Conservation (phyloP, 2,797 vertebrate genomes). For the Adrianichthys oophorus region DNA sequence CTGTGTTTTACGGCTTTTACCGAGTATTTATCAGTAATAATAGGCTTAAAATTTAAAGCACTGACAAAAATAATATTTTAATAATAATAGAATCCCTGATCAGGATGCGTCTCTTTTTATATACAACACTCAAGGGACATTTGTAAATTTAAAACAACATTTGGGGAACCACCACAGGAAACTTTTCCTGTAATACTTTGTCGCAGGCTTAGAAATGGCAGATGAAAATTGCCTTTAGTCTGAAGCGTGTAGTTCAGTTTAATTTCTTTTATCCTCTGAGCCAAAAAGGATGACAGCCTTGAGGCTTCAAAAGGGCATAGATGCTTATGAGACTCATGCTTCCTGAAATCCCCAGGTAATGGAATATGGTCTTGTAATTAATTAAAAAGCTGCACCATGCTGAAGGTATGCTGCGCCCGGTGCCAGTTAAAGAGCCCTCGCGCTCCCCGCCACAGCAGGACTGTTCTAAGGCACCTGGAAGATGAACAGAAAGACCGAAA, state of each 20-base stretch:
- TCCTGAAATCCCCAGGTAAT: constrained; percentile 64
- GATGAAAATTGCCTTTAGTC: constrained; percentile 1
- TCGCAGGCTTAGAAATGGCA: background rate
- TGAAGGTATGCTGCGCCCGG: constrained; percentile 56
- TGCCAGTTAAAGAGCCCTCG: constrained; percentile 54
- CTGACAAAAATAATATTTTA: no score
- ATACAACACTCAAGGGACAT: no score
- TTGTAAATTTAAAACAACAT: no score
- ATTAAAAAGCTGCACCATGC: constrained; percentile 68
- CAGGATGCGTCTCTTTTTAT: no score
- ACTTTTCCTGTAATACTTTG: background rate
- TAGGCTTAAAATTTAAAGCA: no score
- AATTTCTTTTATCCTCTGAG: constrained; percentile 17
- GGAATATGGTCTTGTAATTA: constrained; percentile 69
- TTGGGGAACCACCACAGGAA: background rate
- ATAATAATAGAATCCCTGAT: no score
- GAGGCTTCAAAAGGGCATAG: constrained; percentile 47
- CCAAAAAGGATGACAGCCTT: constrained; percentile 24
- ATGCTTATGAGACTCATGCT: constrained; percentile 51
- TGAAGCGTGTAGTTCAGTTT: background rate
- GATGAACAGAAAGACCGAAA: constrained; percentile 32
- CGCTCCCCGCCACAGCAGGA: constrained; percentile 44
- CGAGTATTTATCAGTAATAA: no score
- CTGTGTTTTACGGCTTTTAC: no score
- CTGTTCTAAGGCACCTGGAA: constrained; percentile 44